Conservation (phyloP, 2,888 invertebrate species). For the Adela reaumurella region DNA sequence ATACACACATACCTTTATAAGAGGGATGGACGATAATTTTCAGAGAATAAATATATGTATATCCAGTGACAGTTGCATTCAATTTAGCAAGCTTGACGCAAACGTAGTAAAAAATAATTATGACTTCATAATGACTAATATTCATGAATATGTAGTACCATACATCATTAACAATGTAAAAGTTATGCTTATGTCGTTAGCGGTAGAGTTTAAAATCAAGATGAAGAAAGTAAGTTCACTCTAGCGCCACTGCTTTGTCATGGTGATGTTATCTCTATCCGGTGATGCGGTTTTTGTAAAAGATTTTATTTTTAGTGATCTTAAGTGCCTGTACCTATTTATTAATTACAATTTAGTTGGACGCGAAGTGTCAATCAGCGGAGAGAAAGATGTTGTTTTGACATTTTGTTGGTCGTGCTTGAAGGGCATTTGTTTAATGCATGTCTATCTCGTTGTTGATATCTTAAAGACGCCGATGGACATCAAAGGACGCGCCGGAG, state of each 20-base stretch:
- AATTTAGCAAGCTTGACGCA: too few species aligned
- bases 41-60: too few species aligned
- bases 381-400: neutral
- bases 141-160: too few species aligned
- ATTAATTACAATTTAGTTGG: constrained; percentile 40
- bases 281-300: constrained; percentile 55
- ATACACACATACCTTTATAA: too few species aligned
- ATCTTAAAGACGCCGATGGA: neutral
- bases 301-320: constrained; percentile 46
- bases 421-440: neutral
- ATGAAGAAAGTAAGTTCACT: neutral
- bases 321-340: constrained; percentile 57
- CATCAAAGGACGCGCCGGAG: neutral
- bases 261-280: constrained; percentile 53
- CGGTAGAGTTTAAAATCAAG: too few species aligned
- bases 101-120: too few species aligned
- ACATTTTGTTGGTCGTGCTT: neutral
- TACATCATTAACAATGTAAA: too few species aligned
- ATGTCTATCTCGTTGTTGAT: neutral
- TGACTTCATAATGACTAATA: too few species aligned
- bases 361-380: neutral
- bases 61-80: too few species aligned
- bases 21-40: too few species aligned
- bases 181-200: too few species aligned
- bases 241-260: constrained; percentile 53